A percentile compares a stretch with the other conserved stretches of the same genome.
Evolutionary conservation across 2,113 vertebrate genomes (phyloP).

Genomic region (Meleagris gallopavo): DNA sequence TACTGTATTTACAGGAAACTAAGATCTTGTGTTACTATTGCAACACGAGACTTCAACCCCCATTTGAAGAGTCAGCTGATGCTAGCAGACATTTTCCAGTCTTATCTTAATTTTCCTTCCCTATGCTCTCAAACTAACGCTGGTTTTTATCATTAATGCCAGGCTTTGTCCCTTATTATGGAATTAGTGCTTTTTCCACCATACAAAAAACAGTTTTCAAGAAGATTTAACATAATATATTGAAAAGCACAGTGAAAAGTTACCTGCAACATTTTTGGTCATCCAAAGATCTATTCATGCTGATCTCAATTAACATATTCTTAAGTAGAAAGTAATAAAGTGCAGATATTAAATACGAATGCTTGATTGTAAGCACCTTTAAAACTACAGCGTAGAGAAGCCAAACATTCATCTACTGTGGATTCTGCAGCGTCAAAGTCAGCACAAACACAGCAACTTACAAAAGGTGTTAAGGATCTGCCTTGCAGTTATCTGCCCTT

Average conservation of each 20-base stretch:
- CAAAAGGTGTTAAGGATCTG: neutral
- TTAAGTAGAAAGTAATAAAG: neutral
- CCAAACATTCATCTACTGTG: neutral
- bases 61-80: constrained; percentile 39
- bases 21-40: constrained; percentile 2
- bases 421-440: neutral
- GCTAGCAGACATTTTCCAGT: constrained; percentile 33
- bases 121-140: neutral
- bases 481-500: neutral
- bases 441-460: neutral
- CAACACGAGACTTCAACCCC: constrained; percentile 23
- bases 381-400: neutral
- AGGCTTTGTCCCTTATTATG: neutral
- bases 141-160: neutral
- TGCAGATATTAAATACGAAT: neutral
- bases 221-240: neutral
- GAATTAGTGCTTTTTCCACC: neutral
- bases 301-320: neutral
- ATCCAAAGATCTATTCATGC: neutral
- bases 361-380: neutral
- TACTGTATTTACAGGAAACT: constrained; percentile 10
- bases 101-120: neutral
- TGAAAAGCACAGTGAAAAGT: neutral
- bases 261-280: neutral
- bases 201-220: neutral